Percentiles rank a stretch among this genome's conserved stretches.
Conservation (phyloP, 1,140 invertebrate genomes). For the Macrobrachium nipponense region DNA sequence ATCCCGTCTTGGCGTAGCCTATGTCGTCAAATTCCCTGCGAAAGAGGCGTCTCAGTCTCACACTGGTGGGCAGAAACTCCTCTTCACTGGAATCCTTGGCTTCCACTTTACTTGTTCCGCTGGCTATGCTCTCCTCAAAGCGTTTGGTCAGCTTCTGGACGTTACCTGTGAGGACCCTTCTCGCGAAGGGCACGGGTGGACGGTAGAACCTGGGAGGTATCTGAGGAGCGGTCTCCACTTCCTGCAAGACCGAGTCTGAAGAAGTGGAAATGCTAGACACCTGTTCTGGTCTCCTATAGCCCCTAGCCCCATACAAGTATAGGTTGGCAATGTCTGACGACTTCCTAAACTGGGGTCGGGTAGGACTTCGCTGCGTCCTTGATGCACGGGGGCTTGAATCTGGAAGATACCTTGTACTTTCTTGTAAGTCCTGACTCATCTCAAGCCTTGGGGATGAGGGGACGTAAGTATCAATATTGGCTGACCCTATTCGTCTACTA, state of each 20-base stretch:
- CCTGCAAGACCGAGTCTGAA: slow-evolving; percentile 13
- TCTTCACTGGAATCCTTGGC: slow-evolving; percentile 24
- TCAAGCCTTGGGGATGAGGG: slow-evolving; percentile 20
- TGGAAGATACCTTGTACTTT: not conserved
- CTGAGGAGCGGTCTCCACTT: not conserved
- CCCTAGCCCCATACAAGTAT: slow-evolving; percentile 25
- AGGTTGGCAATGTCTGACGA: slow-evolving; percentile 51
- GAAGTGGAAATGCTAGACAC: slow-evolving; percentile 45
- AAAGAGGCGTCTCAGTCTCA: slow-evolving; percentile 32
- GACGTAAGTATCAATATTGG: slow-evolving; percentile 38
- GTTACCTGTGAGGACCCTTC: slow-evolving; percentile 47
- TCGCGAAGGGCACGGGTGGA: slow-evolving; percentile 37
- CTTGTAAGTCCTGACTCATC: not conserved
- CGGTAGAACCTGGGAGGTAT: not conserved
- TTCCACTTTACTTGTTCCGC: slow-evolving; percentile 6
- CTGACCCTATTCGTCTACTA: too few relatives aligned
- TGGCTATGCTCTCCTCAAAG: slow-evolving; percentile 34
- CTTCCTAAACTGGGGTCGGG: slow-evolving; percentile 46
- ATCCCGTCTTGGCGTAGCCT: not conserved
- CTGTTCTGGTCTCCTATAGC: not conserved
- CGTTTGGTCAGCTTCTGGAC: slow-evolving; percentile 43
- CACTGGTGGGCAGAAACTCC: slow-evolving; percentile 37
- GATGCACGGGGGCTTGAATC: not conserved
- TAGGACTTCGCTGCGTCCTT: slow-evolving; percentile 14
- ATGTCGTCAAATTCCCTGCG: not conserved